Conservation (phyloP, 2,797 vertebrate species). For the Sebastes elongatus region DNA sequence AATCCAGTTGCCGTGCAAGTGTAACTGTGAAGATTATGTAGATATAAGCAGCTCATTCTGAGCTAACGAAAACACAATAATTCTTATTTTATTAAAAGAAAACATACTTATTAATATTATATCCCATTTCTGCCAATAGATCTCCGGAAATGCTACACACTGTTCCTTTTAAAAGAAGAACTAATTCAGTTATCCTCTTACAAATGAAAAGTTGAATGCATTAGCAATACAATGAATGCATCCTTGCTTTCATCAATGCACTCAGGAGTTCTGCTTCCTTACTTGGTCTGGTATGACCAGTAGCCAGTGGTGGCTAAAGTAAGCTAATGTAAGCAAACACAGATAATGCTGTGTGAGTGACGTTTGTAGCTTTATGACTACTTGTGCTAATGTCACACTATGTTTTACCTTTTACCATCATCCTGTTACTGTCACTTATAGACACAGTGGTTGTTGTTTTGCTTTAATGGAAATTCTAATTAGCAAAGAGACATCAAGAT, state of each 20-base stretch:
- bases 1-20: too few relatives aligned
- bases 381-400: not conserved
- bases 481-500: not conserved
- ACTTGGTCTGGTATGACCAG: not conserved
- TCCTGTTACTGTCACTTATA: not conserved
- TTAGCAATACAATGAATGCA: too few relatives aligned
- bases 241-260: not conserved
- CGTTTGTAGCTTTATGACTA: not conserved
- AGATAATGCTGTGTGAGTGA: not conserved
- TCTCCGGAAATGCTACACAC: too few relatives aligned
- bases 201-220: not conserved
- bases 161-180: not conserved
- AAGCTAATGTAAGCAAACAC: not conserved
- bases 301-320: not conserved
- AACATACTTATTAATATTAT: too few relatives aligned
- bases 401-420: not conserved
- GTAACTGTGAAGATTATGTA: too few relatives aligned
- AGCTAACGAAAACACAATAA: too few relatives aligned
- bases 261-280: not conserved
- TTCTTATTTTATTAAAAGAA: too few relatives aligned
- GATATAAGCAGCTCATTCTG: too few relatives aligned
- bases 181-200: not conserved
- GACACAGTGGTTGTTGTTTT: not conserved
- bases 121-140: too few relatives aligned
- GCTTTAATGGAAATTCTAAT: not conserved